Percentiles rank a stretch among this genome's conserved stretches.
These are phyloP conservation scores for Procambarus clarkii DNA, from an alignment of 1,140 invertebrate genomes.

Conservation along the genomic window DNA sequence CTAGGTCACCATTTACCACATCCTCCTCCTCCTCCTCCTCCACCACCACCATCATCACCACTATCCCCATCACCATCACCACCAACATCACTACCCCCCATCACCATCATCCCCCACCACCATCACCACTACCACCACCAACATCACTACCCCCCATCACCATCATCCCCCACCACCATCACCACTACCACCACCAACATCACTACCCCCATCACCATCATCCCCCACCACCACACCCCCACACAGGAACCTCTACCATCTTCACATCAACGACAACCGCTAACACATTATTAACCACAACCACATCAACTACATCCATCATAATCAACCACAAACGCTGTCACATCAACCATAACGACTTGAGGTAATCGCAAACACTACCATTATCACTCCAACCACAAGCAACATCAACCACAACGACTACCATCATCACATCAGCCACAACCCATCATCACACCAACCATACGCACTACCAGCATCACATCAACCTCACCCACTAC, in stretches of 20 bases:
- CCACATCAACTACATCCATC: no score
- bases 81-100: neutral
- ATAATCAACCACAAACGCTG: no score
- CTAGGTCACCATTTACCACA: no score
- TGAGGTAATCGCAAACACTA: neutral
- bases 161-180: neutral
- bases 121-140: no score
- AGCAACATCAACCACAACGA: neutral
- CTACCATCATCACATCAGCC: neutral
- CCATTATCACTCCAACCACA: neutral
- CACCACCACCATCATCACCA: no score
- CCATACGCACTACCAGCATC: neutral
- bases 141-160: no score
- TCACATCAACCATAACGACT: no score
- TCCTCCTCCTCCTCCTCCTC: no score
- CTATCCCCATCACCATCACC: no score
- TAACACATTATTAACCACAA: no score
- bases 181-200: no score
- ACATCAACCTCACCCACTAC: neutral
- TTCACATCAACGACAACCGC: neutral
- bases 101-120: neutral
- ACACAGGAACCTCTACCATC: neutral
- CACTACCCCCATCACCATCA: no score
- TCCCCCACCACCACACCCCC: neutral
- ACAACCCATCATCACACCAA: neutral